Evolutionary conservation across 2,113 vertebrate genomes (phyloP), one percentile per base, ranked within the genome.

Genomic region (Recurvirostra avosetta): DNA sequence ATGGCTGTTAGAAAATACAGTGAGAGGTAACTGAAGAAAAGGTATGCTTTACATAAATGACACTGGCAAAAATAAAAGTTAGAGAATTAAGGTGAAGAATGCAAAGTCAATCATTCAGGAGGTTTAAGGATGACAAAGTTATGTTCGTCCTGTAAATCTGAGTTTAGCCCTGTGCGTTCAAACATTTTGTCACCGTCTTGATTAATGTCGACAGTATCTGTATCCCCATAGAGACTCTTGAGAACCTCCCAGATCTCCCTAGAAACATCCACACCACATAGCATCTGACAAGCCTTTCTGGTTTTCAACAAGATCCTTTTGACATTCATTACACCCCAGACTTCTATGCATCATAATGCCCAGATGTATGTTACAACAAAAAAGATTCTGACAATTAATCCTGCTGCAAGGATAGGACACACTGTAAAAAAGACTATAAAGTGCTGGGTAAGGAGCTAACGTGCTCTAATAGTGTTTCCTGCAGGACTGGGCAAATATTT

Each of bases 241-340:
- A 77, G 29, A 20, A 59, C 6, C 7, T 81, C 20, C 6, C n/a
- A 50, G 25, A n/a, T 73, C 16, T 59, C n/a, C 14, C 12, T 36
- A 79, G 71, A 66, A 88, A n/a, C 5, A 66, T 26, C 9, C 22
- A 56, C 8, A 30, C 19, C 25, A 36, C 32, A 29, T 9, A 55
- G 29, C 21, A 63, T 56, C 45, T 70, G 40, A 47, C 17, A 53
- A 58, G 26, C 1, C 9, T 50, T 74, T 68, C 14, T 23, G 11
- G 4, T 41, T 84, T 66, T 61, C 45, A 66, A 1, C 21, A 56
- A 41, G 36, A 32, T 63, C 20, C 13, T 71, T 83, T 62, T 74
- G 40, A 49, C 21, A 49, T 40, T 29, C 4, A 0, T 62, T 77
- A 25, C 4, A 7, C 8, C 26, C 12, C 25, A 2, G 2, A 6